Conservation (phyloP, 2,888 invertebrate genomes). For the Pomacea canaliculata region DNA sequence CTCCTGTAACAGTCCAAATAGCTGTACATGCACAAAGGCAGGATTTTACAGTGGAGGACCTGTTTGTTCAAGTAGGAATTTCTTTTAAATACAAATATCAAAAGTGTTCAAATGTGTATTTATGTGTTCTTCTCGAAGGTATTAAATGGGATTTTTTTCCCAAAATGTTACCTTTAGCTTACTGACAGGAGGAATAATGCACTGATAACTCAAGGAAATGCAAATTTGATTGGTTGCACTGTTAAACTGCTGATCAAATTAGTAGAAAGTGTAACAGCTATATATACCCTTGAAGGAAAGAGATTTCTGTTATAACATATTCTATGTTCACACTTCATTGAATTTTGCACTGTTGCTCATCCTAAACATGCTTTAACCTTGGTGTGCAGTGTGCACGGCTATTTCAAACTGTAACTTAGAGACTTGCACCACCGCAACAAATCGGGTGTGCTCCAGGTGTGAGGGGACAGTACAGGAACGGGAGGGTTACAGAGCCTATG, state of each 20-base stretch:
- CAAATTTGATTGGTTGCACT: too few species aligned
- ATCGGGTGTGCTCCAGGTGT: background rate
- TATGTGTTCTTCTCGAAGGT: too few species aligned
- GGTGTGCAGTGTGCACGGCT: background rate
- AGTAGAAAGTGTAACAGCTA: too few species aligned
- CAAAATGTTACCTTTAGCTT: background rate
- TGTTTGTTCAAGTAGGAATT: conserved; percentile 35
- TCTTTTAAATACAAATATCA: too few species aligned
- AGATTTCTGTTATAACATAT: too few species aligned
- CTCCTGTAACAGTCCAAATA: conserved; percentile 29
- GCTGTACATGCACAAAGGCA: conserved; percentile 32
- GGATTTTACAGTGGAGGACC: conserved; percentile 36
- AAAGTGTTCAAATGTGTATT: too few species aligned
- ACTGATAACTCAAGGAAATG: too few species aligned
- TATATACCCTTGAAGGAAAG: too few species aligned
- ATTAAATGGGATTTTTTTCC: background rate
- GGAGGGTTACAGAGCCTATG: conserved; percentile 26
- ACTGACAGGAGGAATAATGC: background rate
- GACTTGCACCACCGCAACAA: background rate
- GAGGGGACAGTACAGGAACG: background rate
- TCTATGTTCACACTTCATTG: too few species aligned
- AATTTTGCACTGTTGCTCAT: too few species aligned
- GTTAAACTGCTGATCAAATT: too few species aligned
- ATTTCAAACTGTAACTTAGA: background rate
- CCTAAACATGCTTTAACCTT: too few species aligned